Evolutionary conservation across 2,797 vertebrate species (phyloP), one percentile per base, ranked within the genome.

Genomic region (Thunnus albacares): DNA sequence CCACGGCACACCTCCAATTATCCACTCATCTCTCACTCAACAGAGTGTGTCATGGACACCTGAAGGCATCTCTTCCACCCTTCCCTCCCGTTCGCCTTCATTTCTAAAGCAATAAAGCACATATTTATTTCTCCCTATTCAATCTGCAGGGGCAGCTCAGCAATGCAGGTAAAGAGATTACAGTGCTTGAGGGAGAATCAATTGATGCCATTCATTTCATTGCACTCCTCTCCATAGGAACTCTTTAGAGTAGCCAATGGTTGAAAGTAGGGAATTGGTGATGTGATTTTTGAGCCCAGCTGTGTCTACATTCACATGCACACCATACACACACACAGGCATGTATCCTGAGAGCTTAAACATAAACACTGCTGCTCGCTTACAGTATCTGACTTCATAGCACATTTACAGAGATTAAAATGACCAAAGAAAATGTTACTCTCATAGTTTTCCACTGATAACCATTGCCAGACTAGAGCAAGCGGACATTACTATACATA

Each of bases 151-250:
- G 83, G 81, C 83, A 87, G 80, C 81, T 83, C 73, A 82, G 92
- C 87, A 90, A 81, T 91, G 87, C 90, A 91, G 89, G 92, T 92
- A 93, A 94, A 92, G 82, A 89, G 87, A 94, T 95, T 93, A 93
- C 87, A 92, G 89, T 93, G 93, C 92, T 94, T 91, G 68, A 87
- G 92, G 89, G 90, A 89, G 92, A 93, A 92, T 94, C 90, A 92
- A 85, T 94, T 90, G 86, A 74, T 87, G 83, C 85, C 90, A 88
- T 95, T 93, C 83, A 90, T 91, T 91, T 87, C 67, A 62, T 86
- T 81, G 85, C 57, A 51, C 75, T 74, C 63, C 58, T 70, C 52
- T 79, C 38, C 28, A 83, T 83, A 64, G 78, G 82, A 91, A 80
- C 77, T 80, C 84, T 88, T 92, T 83, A 78, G 87, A 91, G 78